phyloP scores from a whole-genome alignment of 1,140 invertebrate genomes.

The Tetramorium parvispinum region DNA sequence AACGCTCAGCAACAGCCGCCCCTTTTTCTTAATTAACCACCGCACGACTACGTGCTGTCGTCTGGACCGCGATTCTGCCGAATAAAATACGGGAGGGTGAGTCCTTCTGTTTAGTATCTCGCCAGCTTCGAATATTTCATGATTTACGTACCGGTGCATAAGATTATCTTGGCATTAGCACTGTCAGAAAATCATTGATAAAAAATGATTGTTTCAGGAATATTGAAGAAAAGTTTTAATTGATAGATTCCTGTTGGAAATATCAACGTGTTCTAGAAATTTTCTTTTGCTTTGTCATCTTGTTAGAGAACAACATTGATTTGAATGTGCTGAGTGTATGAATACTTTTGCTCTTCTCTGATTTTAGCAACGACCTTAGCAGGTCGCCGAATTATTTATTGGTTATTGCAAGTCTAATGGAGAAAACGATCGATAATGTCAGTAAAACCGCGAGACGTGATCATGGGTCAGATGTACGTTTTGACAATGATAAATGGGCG shows the following conservation, averaged over 20 bases:
- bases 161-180: not conserved
- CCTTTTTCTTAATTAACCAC: constrained; percentile 71
- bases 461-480: constrained; percentile 20
- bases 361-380: not conserved
- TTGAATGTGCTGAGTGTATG: not conserved
- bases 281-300: not conserved
- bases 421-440: constrained; percentile 27
- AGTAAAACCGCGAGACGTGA: not conserved
- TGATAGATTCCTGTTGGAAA: not conserved
- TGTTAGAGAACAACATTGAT: not conserved
- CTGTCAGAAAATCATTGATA: not conserved
- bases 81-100: constrained; percentile 5
- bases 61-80: constrained; percentile 8
- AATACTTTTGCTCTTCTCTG: not conserved
- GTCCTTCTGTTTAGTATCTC: constrained; percentile 6
- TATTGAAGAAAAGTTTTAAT: not conserved
- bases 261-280: not conserved
- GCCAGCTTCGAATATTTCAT: not conserved
- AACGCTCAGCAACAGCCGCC: not conserved
- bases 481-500: constrained; percentile 10
- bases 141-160: not conserved
- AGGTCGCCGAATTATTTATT: constrained; percentile 4
- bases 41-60: not conserved
- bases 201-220: not conserved
- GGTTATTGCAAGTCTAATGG: not conserved